A percentile compares a stretch with the other conserved stretches of the same genome.
Conservation (phyloP, 1,140 invertebrate genomes). For the Cardiocondyla obscurior region DNA sequence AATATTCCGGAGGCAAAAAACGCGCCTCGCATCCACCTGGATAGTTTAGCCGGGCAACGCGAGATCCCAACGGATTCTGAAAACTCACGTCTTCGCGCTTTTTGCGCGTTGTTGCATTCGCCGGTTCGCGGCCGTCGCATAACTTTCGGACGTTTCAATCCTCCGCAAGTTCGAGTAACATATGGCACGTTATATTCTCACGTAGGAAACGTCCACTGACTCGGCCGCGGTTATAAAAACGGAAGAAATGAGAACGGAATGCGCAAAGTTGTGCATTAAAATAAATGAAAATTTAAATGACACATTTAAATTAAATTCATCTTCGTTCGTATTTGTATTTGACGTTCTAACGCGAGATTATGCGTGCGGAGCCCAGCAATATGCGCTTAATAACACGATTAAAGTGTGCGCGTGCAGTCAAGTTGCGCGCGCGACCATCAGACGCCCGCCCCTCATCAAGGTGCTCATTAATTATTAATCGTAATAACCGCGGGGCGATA, state of each 20-base stretch:
- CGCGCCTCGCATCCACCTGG: slow-evolving; percentile 12
- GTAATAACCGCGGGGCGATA: not conserved
- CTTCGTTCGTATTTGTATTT: not conserved
- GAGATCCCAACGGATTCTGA: slow-evolving; percentile 7
- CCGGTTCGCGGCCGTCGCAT: not conserved
- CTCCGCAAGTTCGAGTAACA: not conserved
- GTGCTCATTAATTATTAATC: slow-evolving; percentile 47
- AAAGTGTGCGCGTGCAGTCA: not conserved
- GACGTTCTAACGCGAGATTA: not conserved
- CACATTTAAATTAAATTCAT: no score
- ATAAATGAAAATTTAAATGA: no score
- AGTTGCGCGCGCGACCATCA: slow-evolving; percentile 17
- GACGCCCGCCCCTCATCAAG: slow-evolving; percentile 14
- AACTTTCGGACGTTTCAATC: slow-evolving; percentile 13
- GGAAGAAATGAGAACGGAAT: no score
- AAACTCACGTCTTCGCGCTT: slow-evolving; percentile 21
- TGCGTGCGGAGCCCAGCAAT: not conserved
- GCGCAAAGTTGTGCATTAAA: no score
- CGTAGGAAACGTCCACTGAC: not conserved
- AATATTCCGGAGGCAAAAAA: slow-evolving; percentile 49
- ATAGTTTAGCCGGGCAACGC: slow-evolving; percentile 19
- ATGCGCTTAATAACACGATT: slow-evolving; percentile 37
- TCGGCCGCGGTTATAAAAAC: not conserved
- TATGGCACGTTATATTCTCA: not conserved
- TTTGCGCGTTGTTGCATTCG: not conserved